Base-by-base conservation (phyloP, 2,888 invertebrate genomes). In the Dynastes tityus region DNA sequence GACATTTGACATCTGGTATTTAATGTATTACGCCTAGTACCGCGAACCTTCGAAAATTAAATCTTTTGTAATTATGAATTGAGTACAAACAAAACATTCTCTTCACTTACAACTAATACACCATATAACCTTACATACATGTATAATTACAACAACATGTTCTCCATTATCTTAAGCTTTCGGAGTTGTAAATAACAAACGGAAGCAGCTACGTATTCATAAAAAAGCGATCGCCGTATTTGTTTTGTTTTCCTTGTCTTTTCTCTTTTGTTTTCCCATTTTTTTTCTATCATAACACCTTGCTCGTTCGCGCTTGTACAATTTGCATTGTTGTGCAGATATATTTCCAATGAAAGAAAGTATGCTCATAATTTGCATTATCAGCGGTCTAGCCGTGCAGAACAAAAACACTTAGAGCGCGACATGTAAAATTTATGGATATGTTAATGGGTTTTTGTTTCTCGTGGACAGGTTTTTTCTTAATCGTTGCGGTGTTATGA, bases 331-430 rank as follows among this genome's bases (percentile, higher is more conserved):
- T 58, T 58, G 55, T 58, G 55, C 22, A 22, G 55, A 58, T 58
- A 53, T 53, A 22, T 58, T 22, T 22, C 16, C 55, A 58, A 58
- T 58, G 22, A 64, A 64, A 64, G 64, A 64, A 64, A 64, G 64
- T 37, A 32, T n/a, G 6, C 37, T 58, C 37, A 6, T 64, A 32
- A 64, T 64, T 64, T 64, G 64, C 64, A 64, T 64, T 64, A 37
- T 37, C 40, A 40, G 13, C 64, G 11, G 37, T 37, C 22, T 58
- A 58, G 37, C n/a, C 64, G 64, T 32, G 32, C 64, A 37, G 64
- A 64, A 64, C 64, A 58, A 58, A 58, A 58, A 58, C 55, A 58
- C 55, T 58, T 58, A 58, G 22, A 58, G 55, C 55, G 22, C 55
- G 55, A 16, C 55, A 22, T 22, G 55, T 58, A 22, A 27, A 58